Evolutionary conservation across 2,888 invertebrate species (phyloP), one percentile per base, ranked within the genome.

Genomic region (Coenonympha arcania): DNA sequence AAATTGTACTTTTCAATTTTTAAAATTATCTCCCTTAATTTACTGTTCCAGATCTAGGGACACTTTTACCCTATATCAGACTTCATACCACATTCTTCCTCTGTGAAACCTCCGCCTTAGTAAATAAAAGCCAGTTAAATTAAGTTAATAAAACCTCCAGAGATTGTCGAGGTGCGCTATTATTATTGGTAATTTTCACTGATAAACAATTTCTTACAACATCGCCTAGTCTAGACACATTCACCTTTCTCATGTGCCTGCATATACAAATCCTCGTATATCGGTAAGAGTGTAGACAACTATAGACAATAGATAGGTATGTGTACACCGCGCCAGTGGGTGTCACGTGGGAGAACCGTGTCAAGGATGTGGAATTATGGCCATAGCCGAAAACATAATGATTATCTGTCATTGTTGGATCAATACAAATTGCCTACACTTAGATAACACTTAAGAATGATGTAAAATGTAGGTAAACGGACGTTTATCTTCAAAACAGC

Each of bases 361-460:
- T 73, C 82, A 82, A 82, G 82, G 81, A 75, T 78, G 55, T 56
- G 65, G 73, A 74, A 59, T 54, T 51, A 53, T 54, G 59, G 39
- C 4, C 39, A 43, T 43, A 43, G 28, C 41, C 41, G 41, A 41
- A 62, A 61, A 56, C 18, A 6, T 8, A 62, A 60, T 56, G 58
- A 51, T 58, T 60, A 53, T 53, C 55, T 49, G 5, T 8, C 26
- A 18, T 18, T 41, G 18, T 41, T 13, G 2, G 18, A 28, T 40
- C 16, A n/a, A 26, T 26, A 26, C 22, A 39, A 39, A 39, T 16
- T 15, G 4, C 19, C n/a, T 5, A 34, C 3, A 26, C 9, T 9
- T 9, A 26, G n/a, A 6, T 5, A 20, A 20, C 3, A 20, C 20
- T 20, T 5, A 20, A 20, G 5, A 24, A 24, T 1, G 24, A 6